These are phyloP conservation scores for Mesochorus sp. DNA, from an alignment of 2,888 invertebrate genomes.

Conservation along the genomic window DNA sequence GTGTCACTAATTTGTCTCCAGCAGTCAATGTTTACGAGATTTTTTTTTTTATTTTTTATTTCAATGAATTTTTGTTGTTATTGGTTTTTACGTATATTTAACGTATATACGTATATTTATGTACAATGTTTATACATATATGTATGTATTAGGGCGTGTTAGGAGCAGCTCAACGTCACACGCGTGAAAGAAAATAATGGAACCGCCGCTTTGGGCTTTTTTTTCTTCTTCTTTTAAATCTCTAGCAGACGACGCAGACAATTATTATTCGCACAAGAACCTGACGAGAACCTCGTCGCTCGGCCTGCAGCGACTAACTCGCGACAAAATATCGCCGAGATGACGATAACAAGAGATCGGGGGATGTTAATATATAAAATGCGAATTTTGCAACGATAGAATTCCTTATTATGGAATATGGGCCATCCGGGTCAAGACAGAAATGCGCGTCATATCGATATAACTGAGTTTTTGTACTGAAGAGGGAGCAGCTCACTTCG, in stretches of 20 bases:
- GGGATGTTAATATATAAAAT: neutral
- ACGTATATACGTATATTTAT: neutral
- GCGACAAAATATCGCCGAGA: slow-evolving; percentile 21
- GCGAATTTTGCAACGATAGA: slow-evolving; percentile 22
- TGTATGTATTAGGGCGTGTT: too few species aligned
- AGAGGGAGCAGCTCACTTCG: slow-evolving; percentile 43
- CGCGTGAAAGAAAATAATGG: slow-evolving; percentile 1
- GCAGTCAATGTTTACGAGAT: neutral
- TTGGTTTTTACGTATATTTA: neutral
- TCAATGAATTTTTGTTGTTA: neutral
- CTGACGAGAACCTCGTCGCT: slow-evolving; percentile 19
- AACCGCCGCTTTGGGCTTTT: neutral
- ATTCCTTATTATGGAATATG: slow-evolving; percentile 56
- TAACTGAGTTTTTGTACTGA: slow-evolving; percentile 22
- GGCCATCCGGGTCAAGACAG: slow-evolving; percentile 50
- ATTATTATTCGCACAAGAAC: neutral
- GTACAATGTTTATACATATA: too few species aligned
- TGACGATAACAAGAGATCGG: neutral
- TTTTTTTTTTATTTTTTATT: neutral
- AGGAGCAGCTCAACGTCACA: neutral
- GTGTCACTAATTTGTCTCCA: slow-evolving; percentile 11
- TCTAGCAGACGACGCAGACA: slow-evolving; percentile 32
- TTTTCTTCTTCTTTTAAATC: neutral
- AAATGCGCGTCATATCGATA: slow-evolving; percentile 46
- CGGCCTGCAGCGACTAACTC: slow-evolving; percentile 20